phyloP scores from a whole-genome alignment of 2,797 vertebrate species.

The Octomys mimax region DNA sequence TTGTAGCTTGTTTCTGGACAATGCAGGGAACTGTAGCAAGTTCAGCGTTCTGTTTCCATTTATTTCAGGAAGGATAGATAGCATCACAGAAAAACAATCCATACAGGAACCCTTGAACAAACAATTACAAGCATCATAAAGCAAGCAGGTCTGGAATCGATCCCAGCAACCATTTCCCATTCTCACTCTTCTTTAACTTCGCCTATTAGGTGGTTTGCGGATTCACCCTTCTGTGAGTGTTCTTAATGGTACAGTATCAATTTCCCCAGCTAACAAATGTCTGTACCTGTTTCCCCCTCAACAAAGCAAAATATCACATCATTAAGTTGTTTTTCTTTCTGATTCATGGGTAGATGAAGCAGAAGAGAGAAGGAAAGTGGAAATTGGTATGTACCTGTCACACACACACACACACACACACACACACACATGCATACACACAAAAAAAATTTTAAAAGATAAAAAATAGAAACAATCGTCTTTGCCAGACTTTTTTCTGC shows the following conservation, averaged over 20 bases:
- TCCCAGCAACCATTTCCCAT: constrained; percentile 69
- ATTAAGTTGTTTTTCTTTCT: constrained; percentile 73
- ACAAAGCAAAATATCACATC: constrained; percentile 72
- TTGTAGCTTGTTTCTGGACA: constrained; percentile 65
- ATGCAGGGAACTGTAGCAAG: not conserved
- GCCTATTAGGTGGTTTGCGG: constrained; percentile 64
- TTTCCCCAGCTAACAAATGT: constrained; percentile 73
- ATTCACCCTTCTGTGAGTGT: constrained; percentile 68
- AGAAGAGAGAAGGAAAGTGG: not conserved
- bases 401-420: not conserved
- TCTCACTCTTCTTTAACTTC: constrained; percentile 75
- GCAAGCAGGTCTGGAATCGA: constrained; percentile 81
- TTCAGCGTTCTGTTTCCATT: constrained; percentile 62
- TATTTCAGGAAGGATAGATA: constrained; percentile 73
- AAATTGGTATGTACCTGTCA: not conserved
- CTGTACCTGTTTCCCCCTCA: not conserved
- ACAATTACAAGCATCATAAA: constrained; percentile 86
- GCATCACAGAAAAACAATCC: constrained; percentile 68
- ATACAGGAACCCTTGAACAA: constrained; percentile 76
- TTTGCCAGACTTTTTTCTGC: not conserved
- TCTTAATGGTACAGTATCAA: constrained; percentile 76
- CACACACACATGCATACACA: not conserved
- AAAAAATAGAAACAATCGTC: not conserved
- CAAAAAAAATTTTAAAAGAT: not conserved
- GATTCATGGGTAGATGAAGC: constrained; percentile 68